Conservation (phyloP, 2,797 vertebrate species). For the Mycteria americana region DNA sequence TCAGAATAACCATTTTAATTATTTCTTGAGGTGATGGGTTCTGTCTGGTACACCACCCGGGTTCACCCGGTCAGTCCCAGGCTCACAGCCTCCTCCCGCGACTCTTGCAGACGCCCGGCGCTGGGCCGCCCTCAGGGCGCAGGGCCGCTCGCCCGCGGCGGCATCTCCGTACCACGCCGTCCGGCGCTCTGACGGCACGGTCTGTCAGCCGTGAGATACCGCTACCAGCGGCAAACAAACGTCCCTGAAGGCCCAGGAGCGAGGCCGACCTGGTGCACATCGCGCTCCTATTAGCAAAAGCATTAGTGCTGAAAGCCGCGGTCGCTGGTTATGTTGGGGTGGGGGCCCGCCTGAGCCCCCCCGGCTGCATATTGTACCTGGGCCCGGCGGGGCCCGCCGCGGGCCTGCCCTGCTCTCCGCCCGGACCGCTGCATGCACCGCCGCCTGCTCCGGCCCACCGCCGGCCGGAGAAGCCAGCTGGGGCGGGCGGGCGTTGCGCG, state of each 20-base stretch:
- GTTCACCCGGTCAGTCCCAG: background rate
- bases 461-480: background rate
- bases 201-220: accelerated
- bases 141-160: background rate
- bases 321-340: too few species aligned
- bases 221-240: background rate
- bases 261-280: background rate
- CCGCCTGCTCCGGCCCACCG: background rate
- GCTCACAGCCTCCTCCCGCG: accelerated
- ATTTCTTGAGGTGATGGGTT: background rate
- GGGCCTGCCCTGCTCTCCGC: background rate
- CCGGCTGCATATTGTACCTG: background rate
- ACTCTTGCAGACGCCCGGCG: accelerated
- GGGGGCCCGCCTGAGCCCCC: background rate
- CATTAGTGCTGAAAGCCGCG: background rate
- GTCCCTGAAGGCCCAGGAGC: too few species aligned
- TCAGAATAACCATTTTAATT: background rate
- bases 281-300: too few species aligned
- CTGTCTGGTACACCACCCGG: background rate
- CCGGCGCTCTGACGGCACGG: background rate
- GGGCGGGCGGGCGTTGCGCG: background rate
- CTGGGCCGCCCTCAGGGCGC: background rate
- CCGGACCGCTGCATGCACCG: background rate
- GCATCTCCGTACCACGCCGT: too few species aligned
- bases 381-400: too few species aligned